Evolutionary conservation across 2,113 vertebrate genomes (phyloP).

Genomic region (Ammodytes marinus): DNA sequence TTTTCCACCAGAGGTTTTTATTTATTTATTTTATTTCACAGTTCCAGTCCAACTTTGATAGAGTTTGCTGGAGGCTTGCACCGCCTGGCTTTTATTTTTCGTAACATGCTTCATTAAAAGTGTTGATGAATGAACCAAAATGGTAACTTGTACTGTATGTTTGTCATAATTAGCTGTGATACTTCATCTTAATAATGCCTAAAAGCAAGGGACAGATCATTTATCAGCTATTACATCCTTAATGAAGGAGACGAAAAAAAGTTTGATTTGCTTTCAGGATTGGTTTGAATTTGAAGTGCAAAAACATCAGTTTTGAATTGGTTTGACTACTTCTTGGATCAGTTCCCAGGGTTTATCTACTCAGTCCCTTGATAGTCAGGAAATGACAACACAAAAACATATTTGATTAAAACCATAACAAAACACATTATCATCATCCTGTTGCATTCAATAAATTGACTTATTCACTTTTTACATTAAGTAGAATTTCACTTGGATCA

Average conservation of each 20-base stretch:
- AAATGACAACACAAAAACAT: neutral
- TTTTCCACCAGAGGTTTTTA: slow-evolving; percentile 45
- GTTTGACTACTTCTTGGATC: slow-evolving; percentile 5
- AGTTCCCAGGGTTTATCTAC: neutral
- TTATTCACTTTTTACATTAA: slow-evolving; percentile 40
- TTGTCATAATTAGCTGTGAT: slow-evolving; percentile 54
- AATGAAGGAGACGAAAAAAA: slow-evolving; percentile 40
- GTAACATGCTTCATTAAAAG: slow-evolving; percentile 40
- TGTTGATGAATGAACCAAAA: slow-evolving; percentile 41
- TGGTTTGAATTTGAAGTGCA: neutral
- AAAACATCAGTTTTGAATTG: neutral
- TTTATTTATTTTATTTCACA: slow-evolving; percentile 23
- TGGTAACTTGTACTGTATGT: slow-evolving; percentile 30
- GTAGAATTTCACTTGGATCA: slow-evolving; percentile 1
- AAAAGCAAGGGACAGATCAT: slow-evolving; percentile 38
- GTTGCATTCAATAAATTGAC: slow-evolving; percentile 31
- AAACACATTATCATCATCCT: slow-evolving; percentile 5
- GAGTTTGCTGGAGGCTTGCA: slow-evolving; percentile 26
- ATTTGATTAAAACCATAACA: slow-evolving; percentile 1
- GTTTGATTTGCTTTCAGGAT: neutral
- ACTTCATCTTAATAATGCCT: slow-evolving; percentile 30
- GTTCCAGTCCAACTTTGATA: slow-evolving; percentile 24
- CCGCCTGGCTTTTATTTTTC: slow-evolving; percentile 1
- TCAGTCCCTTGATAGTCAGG: slow-evolving; percentile 1
- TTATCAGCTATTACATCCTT: slow-evolving; percentile 51